Percentiles rank a stretch among this genome's conserved stretches.
These are phyloP conservation scores for Asteroscopus sphinx DNA, from an alignment of 2,888 invertebrate species.

Conservation along the genomic window DNA sequence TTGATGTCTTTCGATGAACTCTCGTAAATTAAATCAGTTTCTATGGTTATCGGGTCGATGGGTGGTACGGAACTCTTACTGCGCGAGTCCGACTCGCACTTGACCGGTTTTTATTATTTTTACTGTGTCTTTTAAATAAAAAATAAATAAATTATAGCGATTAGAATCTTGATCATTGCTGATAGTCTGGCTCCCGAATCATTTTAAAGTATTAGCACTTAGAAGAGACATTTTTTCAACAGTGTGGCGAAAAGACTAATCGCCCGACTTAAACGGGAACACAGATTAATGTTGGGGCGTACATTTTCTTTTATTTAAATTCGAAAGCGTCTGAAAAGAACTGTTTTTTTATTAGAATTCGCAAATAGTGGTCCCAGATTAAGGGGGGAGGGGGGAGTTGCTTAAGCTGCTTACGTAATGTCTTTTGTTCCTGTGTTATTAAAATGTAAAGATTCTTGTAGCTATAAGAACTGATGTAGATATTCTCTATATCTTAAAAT, in stretches of 20 bases:
- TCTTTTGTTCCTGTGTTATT: constrained; percentile 11
- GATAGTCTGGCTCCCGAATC: not conserved
- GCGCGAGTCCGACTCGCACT: no score
- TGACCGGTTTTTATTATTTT: no score
- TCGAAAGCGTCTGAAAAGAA: constrained; percentile 42
- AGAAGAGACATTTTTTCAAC: constrained; percentile 28
- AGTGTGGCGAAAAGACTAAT: constrained; percentile 64
- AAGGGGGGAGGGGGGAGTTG: constrained; percentile 11
- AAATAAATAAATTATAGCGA: not conserved
- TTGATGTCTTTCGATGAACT: no score
- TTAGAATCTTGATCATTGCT: not conserved
- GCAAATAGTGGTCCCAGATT: constrained; percentile 47
- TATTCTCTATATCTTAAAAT: no score
- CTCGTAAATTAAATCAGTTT: no score
- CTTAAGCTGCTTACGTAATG: constrained; percentile 27
- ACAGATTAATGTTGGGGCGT: constrained; percentile 60
- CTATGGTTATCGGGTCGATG: no score
- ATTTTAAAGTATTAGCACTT: constrained; percentile 12
- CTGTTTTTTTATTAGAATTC: constrained; percentile 54
- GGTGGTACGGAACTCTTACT: no score
- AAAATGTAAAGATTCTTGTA: constrained; percentile 18
- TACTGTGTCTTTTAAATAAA: no score
- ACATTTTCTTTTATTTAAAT: constrained; percentile 58
- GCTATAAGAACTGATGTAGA: no score
- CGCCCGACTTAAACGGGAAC: constrained; percentile 59